Evolutionary conservation across 1,140 invertebrate genomes (phyloP), one percentile per base, ranked within the genome.

Genomic region (Pachypsylla venusta): DNA sequence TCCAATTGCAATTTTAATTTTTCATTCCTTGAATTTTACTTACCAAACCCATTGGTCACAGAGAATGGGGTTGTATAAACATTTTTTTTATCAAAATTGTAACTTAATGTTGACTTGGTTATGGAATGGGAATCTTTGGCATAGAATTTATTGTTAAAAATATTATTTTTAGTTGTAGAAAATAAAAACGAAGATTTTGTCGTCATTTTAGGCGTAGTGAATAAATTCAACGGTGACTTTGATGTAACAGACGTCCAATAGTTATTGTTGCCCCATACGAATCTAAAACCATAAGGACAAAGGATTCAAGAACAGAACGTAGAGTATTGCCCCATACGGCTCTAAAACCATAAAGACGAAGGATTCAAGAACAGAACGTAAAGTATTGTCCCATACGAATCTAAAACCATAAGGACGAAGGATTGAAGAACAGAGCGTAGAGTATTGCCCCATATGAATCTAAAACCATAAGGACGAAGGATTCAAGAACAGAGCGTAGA

Each of bases 91-190:
- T 53, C 22, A 53, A 53, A 53, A 16, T 13, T 53, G 12, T 24
- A n/a, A n/a, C 22, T 53, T 20, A 13, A 20, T n/a, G 22, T 24
- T 53, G 22, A 53, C n/a, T 57, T 25, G 35, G 35, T 14, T n/a
- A 14, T 25, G 35, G 5, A 54, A 40, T 59, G 53, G 57, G 24
- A 58, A 28, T 54, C 53, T 55, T 59, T 59, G 40, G 30, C 30
- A 35, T 35, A n/a, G n/a, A 35, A 35, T 35, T 35, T 35, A 35
- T 35, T 35, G n/a, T 35, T 35, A 35, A 35, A 35, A 35, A 35
- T 35, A n/a, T 35, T 35, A n/a, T n/a, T n/a, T 35, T 35, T 35
- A 7, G 30, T 35, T n/a, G 30, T 35, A n/a, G 30, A 7, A n/a
- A 10, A 35, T 10, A 35, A 35, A n/a, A 35, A 35, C 7, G 30